Evolutionary conservation across 1,140 invertebrate genomes (phyloP).

Genomic region (Conus betulinus): DNA sequence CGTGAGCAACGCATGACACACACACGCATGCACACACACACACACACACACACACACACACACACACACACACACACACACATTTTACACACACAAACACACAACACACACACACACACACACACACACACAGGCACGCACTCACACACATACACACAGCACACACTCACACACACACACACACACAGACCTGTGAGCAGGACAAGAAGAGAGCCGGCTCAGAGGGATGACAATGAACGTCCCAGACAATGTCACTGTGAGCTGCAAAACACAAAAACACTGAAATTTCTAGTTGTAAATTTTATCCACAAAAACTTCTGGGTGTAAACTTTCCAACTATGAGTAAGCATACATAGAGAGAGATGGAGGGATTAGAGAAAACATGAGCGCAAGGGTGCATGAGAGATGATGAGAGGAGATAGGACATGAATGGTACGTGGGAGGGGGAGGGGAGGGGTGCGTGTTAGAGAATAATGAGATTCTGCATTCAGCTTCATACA

Average conservation of each 20-base stretch:
- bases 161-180: background rate
- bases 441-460: too few species aligned
- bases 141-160: slow-evolving; percentile 4
- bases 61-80: slow-evolving; percentile 7
- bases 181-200: slow-evolving; percentile 12
- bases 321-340: too few species aligned
- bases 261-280: background rate
- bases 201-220: slow-evolving; percentile 6
- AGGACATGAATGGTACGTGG: too few species aligned
- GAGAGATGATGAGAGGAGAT: too few species aligned
- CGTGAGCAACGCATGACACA: background rate
- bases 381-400: too few species aligned
- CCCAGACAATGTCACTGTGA: slow-evolving; percentile 11
- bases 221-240: background rate
- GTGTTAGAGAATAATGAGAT: too few species aligned
- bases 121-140: background rate
- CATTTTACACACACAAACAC: too few species aligned
- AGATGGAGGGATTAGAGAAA: too few species aligned
- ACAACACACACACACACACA: background rate
- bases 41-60: background rate
- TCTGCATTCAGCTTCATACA: too few species aligned
- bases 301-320: too few species aligned
- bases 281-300: too few species aligned
- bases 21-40: background rate
- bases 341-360: too few species aligned